Evolutionary conservation across 2,888 invertebrate species (phyloP).

Genomic region (Tinea pellionella): DNA sequence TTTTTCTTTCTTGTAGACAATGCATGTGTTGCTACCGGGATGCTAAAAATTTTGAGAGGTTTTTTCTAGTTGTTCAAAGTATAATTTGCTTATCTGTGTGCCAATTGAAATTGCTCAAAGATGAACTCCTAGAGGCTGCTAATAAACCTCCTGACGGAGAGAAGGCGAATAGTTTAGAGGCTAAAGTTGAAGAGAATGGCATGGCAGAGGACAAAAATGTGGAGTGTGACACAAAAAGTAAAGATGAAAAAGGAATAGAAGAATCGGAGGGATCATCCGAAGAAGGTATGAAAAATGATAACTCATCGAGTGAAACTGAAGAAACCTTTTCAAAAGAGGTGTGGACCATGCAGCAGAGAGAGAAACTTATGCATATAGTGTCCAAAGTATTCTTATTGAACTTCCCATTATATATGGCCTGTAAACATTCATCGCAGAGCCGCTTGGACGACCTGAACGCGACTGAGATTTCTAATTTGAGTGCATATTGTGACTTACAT

Average conservation of each 20-base stretch:
- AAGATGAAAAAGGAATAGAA: not conserved
- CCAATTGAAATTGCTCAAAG: conserved; percentile 80
- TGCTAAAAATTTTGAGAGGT: conserved; percentile 90
- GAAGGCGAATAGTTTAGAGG: conserved; percentile 16
- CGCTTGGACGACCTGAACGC: conserved; percentile 85
- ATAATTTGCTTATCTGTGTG: conserved; percentile 86
- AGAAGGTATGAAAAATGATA: conserved; percentile 25
- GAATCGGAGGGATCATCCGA: not conserved
- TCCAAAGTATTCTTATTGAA: conserved; percentile 89
- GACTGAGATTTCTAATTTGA: conserved; percentile 83
- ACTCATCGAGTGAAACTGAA: conserved; percentile 25
- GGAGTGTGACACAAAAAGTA: not conserved
- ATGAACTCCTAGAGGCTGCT: conserved; percentile 60
- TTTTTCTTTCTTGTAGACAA: conserved; percentile 72
- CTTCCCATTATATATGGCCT: conserved; percentile 89
- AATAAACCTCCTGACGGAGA: conserved; percentile 36
- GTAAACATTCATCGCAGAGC: conserved; percentile 84
- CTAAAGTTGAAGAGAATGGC: conserved; percentile 27
- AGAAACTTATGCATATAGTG: conserved; percentile 87
- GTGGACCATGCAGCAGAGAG: conserved; percentile 87
- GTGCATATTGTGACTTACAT: conserved; percentile 89
- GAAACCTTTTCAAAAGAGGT: conserved; percentile 35
- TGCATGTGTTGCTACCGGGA: conserved; percentile 96
- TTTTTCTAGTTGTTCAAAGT: conserved; percentile 89
- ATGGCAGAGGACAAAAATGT: conserved; percentile 17